These are phyloP conservation scores for Yasuhikotakia modesta DNA, from an alignment of 2,797 vertebrate species.

Conservation along the genomic window DNA sequence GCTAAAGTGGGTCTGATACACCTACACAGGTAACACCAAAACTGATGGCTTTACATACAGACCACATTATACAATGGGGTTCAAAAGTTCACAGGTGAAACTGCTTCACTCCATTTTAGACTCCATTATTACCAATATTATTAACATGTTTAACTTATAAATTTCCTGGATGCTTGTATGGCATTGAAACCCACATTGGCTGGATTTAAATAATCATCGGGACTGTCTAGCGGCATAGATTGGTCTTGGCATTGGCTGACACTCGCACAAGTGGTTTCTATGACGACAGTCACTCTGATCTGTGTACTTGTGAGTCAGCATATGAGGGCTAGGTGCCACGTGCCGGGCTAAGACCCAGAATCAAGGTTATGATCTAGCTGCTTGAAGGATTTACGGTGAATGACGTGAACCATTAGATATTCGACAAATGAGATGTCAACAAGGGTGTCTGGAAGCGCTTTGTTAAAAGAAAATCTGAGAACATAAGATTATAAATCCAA, in stretches of 20 bases:
- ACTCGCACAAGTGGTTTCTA: conserved; percentile 17
- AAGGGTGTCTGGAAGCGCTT: neutral
- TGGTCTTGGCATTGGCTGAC: neutral
- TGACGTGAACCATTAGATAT: conserved; percentile 38
- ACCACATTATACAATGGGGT: neutral
- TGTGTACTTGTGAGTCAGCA: conserved; percentile 59
- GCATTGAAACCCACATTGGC: conserved; percentile 9
- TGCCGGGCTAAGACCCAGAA: neutral
- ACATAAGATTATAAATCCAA: neutral
- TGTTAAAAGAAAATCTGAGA: neutral
- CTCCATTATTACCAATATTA: too few relatives aligned
- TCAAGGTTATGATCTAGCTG: conserved; percentile 59
- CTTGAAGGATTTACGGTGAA: conserved; percentile 57
- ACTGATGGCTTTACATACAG: neutral
- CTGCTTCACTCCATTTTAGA: too few relatives aligned
- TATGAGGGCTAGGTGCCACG: conserved; percentile 44
- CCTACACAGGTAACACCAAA: too few relatives aligned
- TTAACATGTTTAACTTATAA: neutral
- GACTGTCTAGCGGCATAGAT: conserved; percentile 7
- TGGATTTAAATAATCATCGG: conserved; percentile 6
- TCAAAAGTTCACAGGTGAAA: neutral
- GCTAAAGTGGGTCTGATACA: too few relatives aligned
- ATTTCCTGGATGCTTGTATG: neutral
- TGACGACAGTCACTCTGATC: conserved; percentile 64
- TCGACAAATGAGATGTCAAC: conserved; percentile 8